These are phyloP conservation scores for Julus scandinavius DNA, from an alignment of 2,888 invertebrate species.

Conservation along the genomic window DNA sequence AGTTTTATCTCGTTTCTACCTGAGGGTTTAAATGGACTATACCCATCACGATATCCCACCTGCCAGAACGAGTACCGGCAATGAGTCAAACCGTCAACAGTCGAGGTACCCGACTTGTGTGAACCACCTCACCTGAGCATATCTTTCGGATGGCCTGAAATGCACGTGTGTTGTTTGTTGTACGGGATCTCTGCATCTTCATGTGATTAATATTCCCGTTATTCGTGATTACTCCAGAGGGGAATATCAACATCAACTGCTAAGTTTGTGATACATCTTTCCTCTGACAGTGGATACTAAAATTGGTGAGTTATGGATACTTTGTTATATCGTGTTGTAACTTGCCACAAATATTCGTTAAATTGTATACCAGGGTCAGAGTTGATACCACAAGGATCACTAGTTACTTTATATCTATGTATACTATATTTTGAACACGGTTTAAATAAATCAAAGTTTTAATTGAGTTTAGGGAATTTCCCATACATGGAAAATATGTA, in stretches of 20 bases:
- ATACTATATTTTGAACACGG: too few species aligned
- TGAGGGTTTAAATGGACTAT: conserved; percentile 33
- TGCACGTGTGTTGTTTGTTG: neutral
- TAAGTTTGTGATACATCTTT: conserved; percentile 4
- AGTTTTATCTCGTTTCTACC: conserved; percentile 1
- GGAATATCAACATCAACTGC: neutral
- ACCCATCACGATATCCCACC: conserved; percentile 21
- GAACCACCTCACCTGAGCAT: neutral
- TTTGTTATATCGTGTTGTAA: too few species aligned
- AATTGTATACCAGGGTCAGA: too few species aligned
- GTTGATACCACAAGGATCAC: too few species aligned
- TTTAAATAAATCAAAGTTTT: too few species aligned
- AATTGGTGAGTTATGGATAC: neutral
- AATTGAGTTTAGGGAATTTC: too few species aligned
- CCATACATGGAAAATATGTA: too few species aligned
- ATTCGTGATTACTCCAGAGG: neutral
- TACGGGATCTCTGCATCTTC: neutral
- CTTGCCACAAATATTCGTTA: too few species aligned
- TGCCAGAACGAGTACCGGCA: neutral
- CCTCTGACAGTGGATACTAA: neutral
- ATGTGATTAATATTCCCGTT: neutral
- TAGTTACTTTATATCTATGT: too few species aligned
- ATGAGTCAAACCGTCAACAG: conserved; percentile 27
- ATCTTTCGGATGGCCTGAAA: neutral
- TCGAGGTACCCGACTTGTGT: neutral